Percentiles rank a stretch among this genome's conserved stretches.
These are phyloP conservation scores for Corella eumyota DNA, from an alignment of 23 tunicate species.

Conservation along the genomic window DNA sequence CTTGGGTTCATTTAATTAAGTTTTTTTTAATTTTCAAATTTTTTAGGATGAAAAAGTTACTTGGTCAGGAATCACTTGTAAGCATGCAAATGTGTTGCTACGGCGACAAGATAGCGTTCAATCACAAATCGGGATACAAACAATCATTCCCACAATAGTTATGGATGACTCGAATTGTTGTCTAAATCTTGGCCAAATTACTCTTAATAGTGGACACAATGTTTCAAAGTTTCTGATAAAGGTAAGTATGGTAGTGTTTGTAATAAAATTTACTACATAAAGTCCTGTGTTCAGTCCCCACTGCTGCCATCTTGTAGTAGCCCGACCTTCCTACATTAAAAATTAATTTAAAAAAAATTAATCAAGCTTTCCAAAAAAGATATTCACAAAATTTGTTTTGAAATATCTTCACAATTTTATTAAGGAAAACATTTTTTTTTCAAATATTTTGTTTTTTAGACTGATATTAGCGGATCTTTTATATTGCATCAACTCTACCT, in stretches of 20 bases:
- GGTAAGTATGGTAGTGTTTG: conserved; percentile 13
- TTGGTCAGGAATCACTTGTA: conserved; percentile 77
- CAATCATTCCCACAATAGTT: conserved; percentile 26
- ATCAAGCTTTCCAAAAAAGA: too few species aligned
- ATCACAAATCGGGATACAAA: conserved; percentile 39
- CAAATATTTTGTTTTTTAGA: conserved; percentile 54
- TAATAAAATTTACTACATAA: neutral
- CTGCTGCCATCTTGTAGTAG: too few species aligned
- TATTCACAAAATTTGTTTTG: too few species aligned
- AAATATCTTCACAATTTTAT: too few species aligned
- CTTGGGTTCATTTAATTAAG: too few species aligned
- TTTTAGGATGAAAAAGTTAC: conserved; percentile 38
- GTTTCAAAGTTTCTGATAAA: conserved; percentile 14
- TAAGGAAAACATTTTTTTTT: too few species aligned
- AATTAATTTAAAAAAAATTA: too few species aligned
- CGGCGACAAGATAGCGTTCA: conserved; percentile 88
- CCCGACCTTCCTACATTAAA: too few species aligned
- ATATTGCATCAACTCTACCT: conserved; percentile 54
- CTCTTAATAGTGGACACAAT: conserved; percentile 49
- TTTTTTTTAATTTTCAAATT: too few species aligned
- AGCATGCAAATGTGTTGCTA: conserved; percentile 26
- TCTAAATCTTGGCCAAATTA: conserved; percentile 13
- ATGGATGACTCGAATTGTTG: conserved; percentile 49
- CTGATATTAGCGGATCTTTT: conserved; percentile 28
- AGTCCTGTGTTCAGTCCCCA: too few species aligned